Evolutionary conservation across 2,888 invertebrate species (phyloP).

Genomic region (Teinopalpus imperialis): DNA sequence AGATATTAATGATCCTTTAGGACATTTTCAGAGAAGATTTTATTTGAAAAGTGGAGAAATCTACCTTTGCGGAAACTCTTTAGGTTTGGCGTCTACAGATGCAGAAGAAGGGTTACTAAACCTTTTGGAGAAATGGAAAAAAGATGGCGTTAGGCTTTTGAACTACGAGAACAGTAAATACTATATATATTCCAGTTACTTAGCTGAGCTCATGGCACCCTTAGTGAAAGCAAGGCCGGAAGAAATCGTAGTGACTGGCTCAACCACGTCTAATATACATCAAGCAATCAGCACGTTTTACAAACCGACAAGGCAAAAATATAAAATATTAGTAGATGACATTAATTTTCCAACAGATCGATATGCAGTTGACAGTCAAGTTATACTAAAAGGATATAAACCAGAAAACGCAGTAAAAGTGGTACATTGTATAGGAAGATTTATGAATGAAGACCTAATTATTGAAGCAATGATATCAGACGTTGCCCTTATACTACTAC

Average conservation of each 20-base stretch:
- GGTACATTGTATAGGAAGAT: conserved; percentile 46
- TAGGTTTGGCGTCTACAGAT: conserved; percentile 64
- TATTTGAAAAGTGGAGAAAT: conserved; percentile 50
- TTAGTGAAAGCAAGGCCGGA: conserved; percentile 56
- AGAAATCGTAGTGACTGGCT: conserved; percentile 51
- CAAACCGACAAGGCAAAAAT: conserved; percentile 52
- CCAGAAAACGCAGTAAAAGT: conserved; percentile 62
- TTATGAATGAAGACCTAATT: conserved; percentile 55
- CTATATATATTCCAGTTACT: conserved; percentile 47
- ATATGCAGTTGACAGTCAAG: conserved; percentile 67
- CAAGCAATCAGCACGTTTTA: conserved; percentile 65
- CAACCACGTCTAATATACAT: conserved; percentile 60
- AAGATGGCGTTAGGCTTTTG: conserved; percentile 61
- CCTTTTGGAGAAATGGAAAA: conserved; percentile 56
- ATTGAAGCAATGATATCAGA: conserved; percentile 65
- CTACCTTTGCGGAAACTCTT: conserved; percentile 67
- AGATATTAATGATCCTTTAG: conserved; percentile 59
- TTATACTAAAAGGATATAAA: conserved; percentile 56
- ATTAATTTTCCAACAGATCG: conserved; percentile 67
- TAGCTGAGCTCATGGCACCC: conserved; percentile 58
- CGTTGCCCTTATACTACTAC: conserved; percentile 54
- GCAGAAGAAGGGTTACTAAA: conserved; percentile 48
- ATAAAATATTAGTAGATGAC: conserved; percentile 65
- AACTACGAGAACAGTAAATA: conserved; percentile 54
- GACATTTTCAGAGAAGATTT: conserved; percentile 56